A percentile compares a stretch with the other conserved stretches of the same genome.
Evolutionary conservation across 2,113 vertebrate species (phyloP).

Genomic region (Polypterus senegalus): DNA sequence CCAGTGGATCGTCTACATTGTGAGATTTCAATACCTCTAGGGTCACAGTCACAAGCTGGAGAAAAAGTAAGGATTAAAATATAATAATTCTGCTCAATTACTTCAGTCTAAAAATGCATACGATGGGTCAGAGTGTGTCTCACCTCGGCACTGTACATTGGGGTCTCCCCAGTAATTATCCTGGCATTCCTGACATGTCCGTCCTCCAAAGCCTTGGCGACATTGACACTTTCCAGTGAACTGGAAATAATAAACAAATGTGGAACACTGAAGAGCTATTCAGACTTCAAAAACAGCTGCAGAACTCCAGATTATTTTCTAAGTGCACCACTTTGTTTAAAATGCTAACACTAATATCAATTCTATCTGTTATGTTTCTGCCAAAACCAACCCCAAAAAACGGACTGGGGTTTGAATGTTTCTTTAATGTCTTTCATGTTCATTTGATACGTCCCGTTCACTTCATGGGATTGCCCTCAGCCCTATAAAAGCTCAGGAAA

Average conservation of each 20-base stretch:
- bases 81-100: neutral
- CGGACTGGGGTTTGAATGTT: too few species aligned
- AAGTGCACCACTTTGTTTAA: too few species aligned
- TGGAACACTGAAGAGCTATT: too few species aligned
- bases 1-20: slow-evolving; percentile 77
- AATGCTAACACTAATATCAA: too few species aligned
- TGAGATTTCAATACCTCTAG: slow-evolving; percentile 62
- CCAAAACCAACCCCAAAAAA: too few species aligned
- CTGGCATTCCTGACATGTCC: slow-evolving; percentile 74
- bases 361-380: too few species aligned
- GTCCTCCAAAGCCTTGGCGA: slow-evolving; percentile 78
- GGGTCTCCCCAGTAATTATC: slow-evolving; percentile 92
- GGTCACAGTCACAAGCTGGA: slow-evolving; percentile 84
- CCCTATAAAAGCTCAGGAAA: too few species aligned
- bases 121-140: slow-evolving; percentile 18
- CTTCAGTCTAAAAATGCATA: neutral
- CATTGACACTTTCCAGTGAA: slow-evolving; percentile 89
- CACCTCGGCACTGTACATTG: slow-evolving; percentile 70
- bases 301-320: too few species aligned
- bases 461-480: too few species aligned
- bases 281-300: too few species aligned
- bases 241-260: slow-evolving; percentile 35
- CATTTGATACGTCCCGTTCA: too few species aligned
- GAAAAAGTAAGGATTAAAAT: neutral
- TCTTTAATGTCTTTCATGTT: too few species aligned